Conservation (phyloP, 2,888 invertebrate species). For the Diaperis boleti region DNA sequence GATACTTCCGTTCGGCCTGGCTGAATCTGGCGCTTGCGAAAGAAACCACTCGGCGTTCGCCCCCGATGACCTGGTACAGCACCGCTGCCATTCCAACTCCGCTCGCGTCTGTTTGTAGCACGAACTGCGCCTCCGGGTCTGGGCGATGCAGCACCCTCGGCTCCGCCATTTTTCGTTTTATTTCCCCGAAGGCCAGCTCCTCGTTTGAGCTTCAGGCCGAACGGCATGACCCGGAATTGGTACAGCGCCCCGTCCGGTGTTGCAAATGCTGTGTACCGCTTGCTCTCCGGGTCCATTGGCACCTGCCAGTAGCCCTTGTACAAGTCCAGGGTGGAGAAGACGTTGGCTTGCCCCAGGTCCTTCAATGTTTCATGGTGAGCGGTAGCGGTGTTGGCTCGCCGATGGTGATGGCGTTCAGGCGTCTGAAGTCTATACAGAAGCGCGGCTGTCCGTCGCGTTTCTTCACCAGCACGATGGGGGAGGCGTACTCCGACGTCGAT, state of each 20-base stretch:
- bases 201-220: not conserved
- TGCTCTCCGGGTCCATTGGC: too few species aligned
- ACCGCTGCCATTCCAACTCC: not conserved
- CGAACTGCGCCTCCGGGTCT: not conserved
- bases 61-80: not conserved
- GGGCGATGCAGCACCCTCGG: not conserved
- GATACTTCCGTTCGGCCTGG: not conserved
- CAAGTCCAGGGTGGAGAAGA: not conserved
- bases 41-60: not conserved
- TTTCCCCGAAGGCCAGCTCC: not conserved
- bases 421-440: too few species aligned
- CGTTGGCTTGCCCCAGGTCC: too few species aligned
- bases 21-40: not conserved
- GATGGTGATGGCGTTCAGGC: too few species aligned
- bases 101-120: not conserved
- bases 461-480: too few species aligned
- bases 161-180: not conserved
- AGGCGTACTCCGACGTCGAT: slow-evolving; percentile 38
- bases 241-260: too few species aligned
- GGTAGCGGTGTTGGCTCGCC: too few species aligned
- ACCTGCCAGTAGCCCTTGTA: too few species aligned
- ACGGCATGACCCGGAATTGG: too few species aligned
- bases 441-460: too few species aligned
- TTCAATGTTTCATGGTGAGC: too few species aligned
- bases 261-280: too few species aligned